Conservation (phyloP, 2,113 vertebrate species). For the Ibidorhyncha struthersii region DNA sequence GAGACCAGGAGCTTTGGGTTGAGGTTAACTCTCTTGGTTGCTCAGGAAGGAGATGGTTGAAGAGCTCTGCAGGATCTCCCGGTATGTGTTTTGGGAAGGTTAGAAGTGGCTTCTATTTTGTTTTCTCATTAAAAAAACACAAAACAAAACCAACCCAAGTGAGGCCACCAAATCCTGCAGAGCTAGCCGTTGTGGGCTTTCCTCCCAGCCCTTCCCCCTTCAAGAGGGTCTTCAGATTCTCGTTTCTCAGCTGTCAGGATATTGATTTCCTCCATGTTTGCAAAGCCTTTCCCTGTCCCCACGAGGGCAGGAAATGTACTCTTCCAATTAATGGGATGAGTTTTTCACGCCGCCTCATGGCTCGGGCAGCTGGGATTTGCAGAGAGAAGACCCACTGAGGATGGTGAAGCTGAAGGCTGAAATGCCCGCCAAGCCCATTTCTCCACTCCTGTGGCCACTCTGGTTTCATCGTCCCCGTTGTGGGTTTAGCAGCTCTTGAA, state of each 20-base stretch:
- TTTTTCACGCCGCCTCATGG: fast-evolving
- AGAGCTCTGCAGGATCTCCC: not conserved
- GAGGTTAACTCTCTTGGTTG: not conserved
- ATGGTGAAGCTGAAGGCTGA: not conserved
- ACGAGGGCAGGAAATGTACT: not conserved
- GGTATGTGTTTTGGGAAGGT: not conserved
- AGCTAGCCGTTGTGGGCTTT: not conserved
- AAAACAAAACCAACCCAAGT: fast-evolving
- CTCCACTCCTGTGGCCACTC: not conserved
- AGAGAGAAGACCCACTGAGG: not conserved
- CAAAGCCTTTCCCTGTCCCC: not conserved
- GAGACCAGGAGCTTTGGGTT: not conserved
- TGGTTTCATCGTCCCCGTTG: fast-evolving
- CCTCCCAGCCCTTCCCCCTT: not conserved
- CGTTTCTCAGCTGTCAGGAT: not conserved
- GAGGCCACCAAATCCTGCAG: not conserved
- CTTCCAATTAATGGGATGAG: not conserved
- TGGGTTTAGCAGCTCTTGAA: not conserved
- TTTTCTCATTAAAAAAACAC: not conserved
- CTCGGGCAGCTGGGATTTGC: not conserved
- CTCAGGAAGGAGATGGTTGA: not conserved
- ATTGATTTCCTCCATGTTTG: fast-evolving
- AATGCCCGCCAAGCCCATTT: not conserved
- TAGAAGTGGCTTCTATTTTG: not conserved
- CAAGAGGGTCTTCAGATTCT: not conserved